A percentile compares a stretch with the other conserved stretches of the same genome.
Evolutionary conservation across 2,888 invertebrate genomes (phyloP).

Genomic region (Drosophila percnosoma): DNA sequence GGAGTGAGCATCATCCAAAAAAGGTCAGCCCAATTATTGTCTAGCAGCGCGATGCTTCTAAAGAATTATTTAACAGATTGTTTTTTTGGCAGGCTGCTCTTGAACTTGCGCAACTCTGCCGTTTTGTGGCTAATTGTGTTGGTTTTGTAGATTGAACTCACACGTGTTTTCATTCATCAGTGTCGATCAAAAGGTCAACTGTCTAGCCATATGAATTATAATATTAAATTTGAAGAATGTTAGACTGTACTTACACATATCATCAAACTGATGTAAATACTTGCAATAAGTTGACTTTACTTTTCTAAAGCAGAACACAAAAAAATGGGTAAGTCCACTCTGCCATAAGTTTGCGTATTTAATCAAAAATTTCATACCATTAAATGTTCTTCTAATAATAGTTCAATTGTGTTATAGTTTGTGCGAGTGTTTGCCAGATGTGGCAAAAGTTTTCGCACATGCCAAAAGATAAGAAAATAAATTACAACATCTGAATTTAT

Average conservation of each 20-base stretch:
- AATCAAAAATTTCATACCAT: not conserved
- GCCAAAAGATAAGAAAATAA: slow-evolving; percentile 14
- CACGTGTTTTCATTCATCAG: slow-evolving; percentile 12
- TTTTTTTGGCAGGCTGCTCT: slow-evolving; percentile 48
- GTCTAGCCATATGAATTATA: not conserved
- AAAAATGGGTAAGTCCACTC: not conserved
- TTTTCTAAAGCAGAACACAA: not conserved
- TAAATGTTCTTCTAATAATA: slow-evolving; percentile 18
- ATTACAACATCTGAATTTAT: slow-evolving; percentile 22
- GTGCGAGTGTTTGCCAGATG: slow-evolving; percentile 49
- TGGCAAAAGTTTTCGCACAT: slow-evolving; percentile 69
- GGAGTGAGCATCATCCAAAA: slow-evolving; percentile 31
- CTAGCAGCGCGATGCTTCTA: slow-evolving; percentile 18
- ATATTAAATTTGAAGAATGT: not conserved
- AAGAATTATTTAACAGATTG: slow-evolving; percentile 45
- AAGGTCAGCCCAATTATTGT: slow-evolving; percentile 53
- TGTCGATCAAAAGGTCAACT: slow-evolving; percentile 23
- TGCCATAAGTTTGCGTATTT: slow-evolving; percentile 5
- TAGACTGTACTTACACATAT: not conserved
- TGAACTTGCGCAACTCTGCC: slow-evolving; percentile 66
- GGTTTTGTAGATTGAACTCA: slow-evolving; percentile 11
- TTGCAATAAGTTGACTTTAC: not conserved
- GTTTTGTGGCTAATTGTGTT: slow-evolving; percentile 1
- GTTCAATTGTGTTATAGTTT: slow-evolving; percentile 10
- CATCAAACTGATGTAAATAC: not conserved